Base-by-base conservation (phyloP, 2,113 vertebrate genomes). In the Cathartes aura region DNA sequence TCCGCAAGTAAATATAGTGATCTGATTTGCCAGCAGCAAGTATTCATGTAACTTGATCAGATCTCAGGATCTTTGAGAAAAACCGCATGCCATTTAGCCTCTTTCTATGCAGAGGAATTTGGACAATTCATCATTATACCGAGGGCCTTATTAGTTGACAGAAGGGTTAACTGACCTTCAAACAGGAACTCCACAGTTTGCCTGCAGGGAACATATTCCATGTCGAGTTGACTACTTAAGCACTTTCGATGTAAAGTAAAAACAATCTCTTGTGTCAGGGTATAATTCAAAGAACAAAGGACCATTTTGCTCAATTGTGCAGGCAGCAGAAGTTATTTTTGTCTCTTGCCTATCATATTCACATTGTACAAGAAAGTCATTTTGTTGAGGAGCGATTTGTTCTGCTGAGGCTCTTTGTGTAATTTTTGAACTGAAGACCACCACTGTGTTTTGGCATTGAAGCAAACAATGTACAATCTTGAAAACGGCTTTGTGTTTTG, bases 91-190 rank as follows among this genome's bases (percentile, higher is more conserved):
- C 71, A 18, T 74, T 95, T 96, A 83, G 87, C 47, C 64, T 84
- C 86, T 80, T 82, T 92, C 90, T 88, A 3, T 58, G 66, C 90
- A 38, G 79, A 92, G 87, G 96, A 96, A 97, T 97, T 85, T 38
- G 45, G 84, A 92, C 96, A 97, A 97, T 97, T 93, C 73, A 38
- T 93, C 92, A 94, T 97, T 97, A 87, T 90, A 93, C 75, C 5
- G 9, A 86, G 55, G 52, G 72, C 74, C 92, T 93, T 79, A 86
- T 95, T 94, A 87, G 82, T 89, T 98, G 96, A 89, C 89, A 87
- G 96, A 91, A 94, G 91, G 95, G 96, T 97, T 98, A 98, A 97
- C 85, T 97, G 97, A 92, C 97, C 96, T 97, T 92, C 94, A 91
- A 90, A 96, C 86, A 95, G 91, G 89, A 96, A 94, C 96, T 94